Conservation (phyloP, 2,797 vertebrate genomes). For the Sphenopsis melanotis region DNA sequence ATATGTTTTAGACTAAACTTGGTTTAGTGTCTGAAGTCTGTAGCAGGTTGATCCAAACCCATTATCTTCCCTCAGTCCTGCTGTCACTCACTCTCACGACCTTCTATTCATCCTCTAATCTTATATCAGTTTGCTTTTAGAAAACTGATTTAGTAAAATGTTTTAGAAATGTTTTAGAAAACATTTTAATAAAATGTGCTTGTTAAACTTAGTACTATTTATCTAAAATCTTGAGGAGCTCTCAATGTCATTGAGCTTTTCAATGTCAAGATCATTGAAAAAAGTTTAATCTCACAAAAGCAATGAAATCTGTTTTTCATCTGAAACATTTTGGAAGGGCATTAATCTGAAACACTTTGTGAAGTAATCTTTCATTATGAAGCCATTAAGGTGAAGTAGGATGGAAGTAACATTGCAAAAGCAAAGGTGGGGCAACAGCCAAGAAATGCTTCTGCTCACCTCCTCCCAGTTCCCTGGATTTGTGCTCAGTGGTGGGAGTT, state of each 20-base stretch:
- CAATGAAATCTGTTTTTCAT: neutral
- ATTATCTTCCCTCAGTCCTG: neutral
- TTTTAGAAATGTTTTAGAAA: too few relatives aligned
- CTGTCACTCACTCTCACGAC: accelerated
- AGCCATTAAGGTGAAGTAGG: neutral
- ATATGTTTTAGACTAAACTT: neutral
- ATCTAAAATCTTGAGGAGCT: neutral
- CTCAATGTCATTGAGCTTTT: neutral
- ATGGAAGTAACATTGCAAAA: neutral
- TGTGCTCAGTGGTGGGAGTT: neutral
- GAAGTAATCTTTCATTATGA: neutral
- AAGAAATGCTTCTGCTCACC: neutral
- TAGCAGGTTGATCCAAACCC: neutral
- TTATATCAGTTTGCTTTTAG: neutral
- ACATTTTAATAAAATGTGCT: neutral
- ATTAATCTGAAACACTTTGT: neutral
- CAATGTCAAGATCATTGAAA: neutral
- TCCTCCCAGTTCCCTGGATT: neutral
- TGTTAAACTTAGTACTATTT: neutral
- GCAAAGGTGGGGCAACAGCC: neutral
- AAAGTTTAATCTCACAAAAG: neutral
- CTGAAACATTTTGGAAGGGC: neutral
- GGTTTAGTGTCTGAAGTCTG: neutral
- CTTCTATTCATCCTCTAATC: neutral
- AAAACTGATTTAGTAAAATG: neutral